These are phyloP conservation scores for Tapirus terrestris DNA, from an alignment of 2,113 vertebrate genomes.

Conservation along the genomic window DNA sequence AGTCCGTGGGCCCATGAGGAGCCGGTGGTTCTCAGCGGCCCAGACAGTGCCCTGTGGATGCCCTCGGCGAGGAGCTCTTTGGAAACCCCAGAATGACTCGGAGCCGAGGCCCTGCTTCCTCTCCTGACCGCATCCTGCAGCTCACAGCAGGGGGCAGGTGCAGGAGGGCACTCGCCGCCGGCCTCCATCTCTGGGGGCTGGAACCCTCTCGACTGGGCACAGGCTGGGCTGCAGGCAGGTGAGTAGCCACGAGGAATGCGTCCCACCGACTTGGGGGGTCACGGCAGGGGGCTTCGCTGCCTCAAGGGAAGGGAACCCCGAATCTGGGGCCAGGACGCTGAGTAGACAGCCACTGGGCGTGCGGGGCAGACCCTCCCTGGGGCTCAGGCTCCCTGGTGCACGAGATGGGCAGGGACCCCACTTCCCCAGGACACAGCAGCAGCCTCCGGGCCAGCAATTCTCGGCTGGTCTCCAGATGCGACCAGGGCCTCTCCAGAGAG, in stretches of 20 bases:
- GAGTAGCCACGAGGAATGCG: not conserved
- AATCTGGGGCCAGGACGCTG: not conserved
- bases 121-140: slow-evolving; percentile 61
- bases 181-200: not conserved
- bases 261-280: too few species aligned
- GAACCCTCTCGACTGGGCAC: not conserved
- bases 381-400: not conserved
- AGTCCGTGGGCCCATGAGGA: not conserved
- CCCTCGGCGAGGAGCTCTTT: not conserved
- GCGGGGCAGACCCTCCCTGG: not conserved
- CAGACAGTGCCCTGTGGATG: slow-evolving; percentile 53
- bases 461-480: not conserved
- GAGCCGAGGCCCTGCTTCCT: slow-evolving; percentile 25
- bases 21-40: not conserved
- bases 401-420: not conserved
- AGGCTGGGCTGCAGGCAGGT: not conserved
- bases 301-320: not conserved
- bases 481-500: not conserved
- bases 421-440: not conserved
- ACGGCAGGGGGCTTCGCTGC: not conserved
- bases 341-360: not conserved
- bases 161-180: not conserved
- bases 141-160: not conserved
- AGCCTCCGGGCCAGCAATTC: not conserved
- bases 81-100: slow-evolving; percentile 65